Evolutionary conservation across 2,888 invertebrate genomes (phyloP).

Genomic region (Sarcophaga caerulescens): DNA sequence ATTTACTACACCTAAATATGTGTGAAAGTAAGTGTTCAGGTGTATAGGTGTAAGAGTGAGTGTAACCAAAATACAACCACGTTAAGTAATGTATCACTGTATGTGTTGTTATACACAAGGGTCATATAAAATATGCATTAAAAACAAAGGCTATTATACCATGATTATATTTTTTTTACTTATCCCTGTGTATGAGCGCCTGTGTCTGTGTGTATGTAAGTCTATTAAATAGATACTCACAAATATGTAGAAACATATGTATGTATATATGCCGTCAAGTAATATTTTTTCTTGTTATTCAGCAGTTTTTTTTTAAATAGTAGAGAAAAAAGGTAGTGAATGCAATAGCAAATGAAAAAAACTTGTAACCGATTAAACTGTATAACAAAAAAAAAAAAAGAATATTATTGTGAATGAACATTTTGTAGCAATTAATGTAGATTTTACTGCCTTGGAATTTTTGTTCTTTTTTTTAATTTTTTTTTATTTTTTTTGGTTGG

Average conservation of each 20-base stretch:
- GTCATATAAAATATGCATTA: conserved; percentile 65
- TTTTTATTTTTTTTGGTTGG: no score
- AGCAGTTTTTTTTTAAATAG: not conserved
- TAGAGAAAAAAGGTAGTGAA: no score
- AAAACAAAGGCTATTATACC: conserved; percentile 49
- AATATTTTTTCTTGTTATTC: conserved; percentile 1
- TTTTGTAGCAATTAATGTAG: no score
- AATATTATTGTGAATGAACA: no score
- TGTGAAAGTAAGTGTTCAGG: not conserved
- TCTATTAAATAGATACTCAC: not conserved
- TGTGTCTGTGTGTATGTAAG: not conserved
- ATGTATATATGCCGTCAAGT: not conserved
- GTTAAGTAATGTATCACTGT: conserved; percentile 41
- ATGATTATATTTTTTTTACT: conserved; percentile 25
- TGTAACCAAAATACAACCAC: not conserved
- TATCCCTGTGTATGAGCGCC: not conserved
- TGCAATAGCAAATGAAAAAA: no score
- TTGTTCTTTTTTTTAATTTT: no score
- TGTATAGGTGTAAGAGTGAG: not conserved
- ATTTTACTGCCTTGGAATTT: no score
- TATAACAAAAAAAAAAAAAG: no score
- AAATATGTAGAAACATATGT: not conserved
- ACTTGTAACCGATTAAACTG: no score
- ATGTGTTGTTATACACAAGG: conserved; percentile 52
- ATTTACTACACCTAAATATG: no score